phyloP scores from a whole-genome alignment of 2,888 invertebrate species.

The Heliconius erato region DNA sequence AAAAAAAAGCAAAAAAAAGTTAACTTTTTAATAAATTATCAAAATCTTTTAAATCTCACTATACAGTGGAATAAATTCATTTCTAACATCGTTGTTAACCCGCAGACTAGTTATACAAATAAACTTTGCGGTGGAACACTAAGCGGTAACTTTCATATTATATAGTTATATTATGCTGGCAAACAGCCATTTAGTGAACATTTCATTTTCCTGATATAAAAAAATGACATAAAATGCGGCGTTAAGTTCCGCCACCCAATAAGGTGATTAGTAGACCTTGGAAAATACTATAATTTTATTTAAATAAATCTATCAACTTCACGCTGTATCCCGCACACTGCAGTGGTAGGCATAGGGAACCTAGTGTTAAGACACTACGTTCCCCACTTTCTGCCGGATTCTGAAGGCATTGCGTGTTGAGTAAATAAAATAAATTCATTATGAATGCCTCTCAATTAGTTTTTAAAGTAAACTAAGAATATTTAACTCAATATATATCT shows the following conservation, averaged over 20 bases:
- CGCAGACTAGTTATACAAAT: constrained; percentile 74
- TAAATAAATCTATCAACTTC: no score
- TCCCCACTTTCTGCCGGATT: no score
- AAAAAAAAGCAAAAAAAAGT: no score
- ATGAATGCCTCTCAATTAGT: neutral
- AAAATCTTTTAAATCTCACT: constrained; percentile 50
- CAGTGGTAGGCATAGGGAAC: no score
- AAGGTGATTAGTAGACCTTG: neutral
- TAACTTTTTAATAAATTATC: constrained; percentile 43
- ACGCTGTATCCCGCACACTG: no score
- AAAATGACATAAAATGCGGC: neutral
- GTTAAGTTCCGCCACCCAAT: neutral
- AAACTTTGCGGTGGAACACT: constrained; percentile 57
- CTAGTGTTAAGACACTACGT: no score
- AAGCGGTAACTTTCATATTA: constrained; percentile 52
- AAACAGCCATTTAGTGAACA: no score
- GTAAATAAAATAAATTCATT: no score
- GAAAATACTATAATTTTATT: neutral
- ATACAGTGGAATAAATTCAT: constrained; percentile 65
- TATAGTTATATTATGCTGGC: constrained; percentile 22
- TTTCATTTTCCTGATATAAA: no score
- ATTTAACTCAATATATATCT: constrained; percentile 6
- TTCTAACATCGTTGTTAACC: constrained; percentile 63
- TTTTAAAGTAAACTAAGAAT: neutral
- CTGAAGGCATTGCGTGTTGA: no score